These are phyloP conservation scores for Pollimyrus isidori DNA, from an alignment of 2,113 vertebrate genomes.

Conservation along the genomic window DNA sequence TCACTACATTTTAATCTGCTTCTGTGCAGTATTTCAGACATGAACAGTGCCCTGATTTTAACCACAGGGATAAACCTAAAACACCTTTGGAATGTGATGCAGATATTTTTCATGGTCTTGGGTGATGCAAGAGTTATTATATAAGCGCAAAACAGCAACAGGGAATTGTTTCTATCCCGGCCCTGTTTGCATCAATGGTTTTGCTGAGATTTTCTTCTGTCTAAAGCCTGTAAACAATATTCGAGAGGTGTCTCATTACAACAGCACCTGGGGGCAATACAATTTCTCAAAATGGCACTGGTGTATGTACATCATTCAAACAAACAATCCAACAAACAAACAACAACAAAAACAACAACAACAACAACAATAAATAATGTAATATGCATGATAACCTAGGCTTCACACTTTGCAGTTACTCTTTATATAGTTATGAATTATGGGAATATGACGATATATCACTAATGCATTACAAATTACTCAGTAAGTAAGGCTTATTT, in stretches of 20 bases:
- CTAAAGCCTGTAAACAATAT: constrained; percentile 33
- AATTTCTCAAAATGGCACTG: constrained; percentile 18
- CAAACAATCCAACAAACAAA: not conserved
- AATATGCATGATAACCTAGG: not conserved
- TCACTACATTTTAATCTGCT: not conserved
- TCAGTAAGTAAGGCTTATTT: not conserved
- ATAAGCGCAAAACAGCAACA: constrained; percentile 6
- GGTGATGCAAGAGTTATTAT: constrained; percentile 8
- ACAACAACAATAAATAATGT: constrained; percentile 12
- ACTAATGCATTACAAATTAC: not conserved
- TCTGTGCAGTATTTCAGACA: not conserved
- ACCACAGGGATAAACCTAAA: not conserved
- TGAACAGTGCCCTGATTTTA: not conserved
- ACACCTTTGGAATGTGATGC: not conserved
- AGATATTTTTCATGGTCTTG: not conserved
- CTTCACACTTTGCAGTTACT: not conserved
- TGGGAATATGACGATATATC: not conserved
- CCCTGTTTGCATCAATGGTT: constrained; percentile 18
- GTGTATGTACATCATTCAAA: constrained; percentile 24
- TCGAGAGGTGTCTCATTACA: constrained; percentile 33
- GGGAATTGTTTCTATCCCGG: constrained; percentile 13
- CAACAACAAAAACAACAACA: not conserved
- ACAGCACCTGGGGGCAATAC: constrained; percentile 27
- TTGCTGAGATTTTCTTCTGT: constrained; percentile 17
- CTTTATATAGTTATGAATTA: not conserved